phyloP scores from a whole-genome alignment of 2,113 vertebrate species.

The Phoxinus phoxinus region DNA sequence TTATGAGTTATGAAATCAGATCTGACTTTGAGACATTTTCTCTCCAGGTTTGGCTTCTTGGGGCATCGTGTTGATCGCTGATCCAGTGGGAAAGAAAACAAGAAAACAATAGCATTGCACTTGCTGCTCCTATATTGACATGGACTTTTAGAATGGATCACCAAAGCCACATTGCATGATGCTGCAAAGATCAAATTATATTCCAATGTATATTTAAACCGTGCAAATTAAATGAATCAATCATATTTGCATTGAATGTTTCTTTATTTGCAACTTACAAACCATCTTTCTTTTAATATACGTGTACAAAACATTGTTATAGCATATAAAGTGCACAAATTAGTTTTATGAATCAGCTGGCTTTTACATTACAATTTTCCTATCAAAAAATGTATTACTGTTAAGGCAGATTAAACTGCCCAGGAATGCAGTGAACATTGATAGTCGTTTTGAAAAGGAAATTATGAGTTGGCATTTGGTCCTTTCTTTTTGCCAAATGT shows the following conservation, averaged over 20 bases:
- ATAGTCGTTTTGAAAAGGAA: neutral
- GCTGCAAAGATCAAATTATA: neutral
- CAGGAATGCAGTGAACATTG: neutral
- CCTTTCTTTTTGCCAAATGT: slow-evolving; percentile 82
- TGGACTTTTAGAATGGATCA: neutral
- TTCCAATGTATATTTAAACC: neutral
- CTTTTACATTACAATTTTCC: neutral
- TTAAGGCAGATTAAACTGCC: neutral
- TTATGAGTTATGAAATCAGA: neutral
- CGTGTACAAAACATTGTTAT: neutral
- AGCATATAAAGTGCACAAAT: neutral
- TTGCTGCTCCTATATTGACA: neutral
- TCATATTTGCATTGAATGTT: neutral
- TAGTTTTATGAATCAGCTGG: neutral
- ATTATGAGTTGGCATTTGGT: slow-evolving; percentile 80
- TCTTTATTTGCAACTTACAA: slow-evolving; percentile 31
- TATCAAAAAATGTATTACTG: neutral
- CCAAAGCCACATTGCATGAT: neutral
- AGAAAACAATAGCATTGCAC: slow-evolving; percentile 29
- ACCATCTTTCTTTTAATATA: neutral
- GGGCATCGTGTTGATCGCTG: slow-evolving; percentile 68
- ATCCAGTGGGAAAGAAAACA: slow-evolving; percentile 65
- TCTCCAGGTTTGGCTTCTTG: slow-evolving; percentile 70
- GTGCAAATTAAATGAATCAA: neutral
- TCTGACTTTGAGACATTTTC: neutral